These are phyloP conservation scores for Nothocercus nigrocapillus DNA, from an alignment of 2,113 vertebrate genomes.

Conservation along the genomic window DNA sequence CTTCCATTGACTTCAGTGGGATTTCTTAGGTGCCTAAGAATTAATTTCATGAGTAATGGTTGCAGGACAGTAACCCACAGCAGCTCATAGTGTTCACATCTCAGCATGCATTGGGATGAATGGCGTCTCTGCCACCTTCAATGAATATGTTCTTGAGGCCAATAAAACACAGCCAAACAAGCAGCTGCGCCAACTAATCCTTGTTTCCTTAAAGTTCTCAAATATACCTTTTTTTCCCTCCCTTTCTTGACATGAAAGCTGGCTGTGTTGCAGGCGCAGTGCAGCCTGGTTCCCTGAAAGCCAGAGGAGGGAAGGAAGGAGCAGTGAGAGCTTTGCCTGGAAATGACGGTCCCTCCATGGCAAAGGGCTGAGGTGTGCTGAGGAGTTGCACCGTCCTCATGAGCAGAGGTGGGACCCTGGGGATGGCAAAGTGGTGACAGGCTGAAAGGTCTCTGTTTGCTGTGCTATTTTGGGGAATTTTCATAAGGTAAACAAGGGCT, in stretches of 20 bases:
- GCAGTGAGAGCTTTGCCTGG: fast-evolving
- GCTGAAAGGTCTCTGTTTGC: background rate
- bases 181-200: background rate
- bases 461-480: background rate
- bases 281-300: background rate
- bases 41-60: background rate
- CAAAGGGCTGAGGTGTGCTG: background rate
- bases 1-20: background rate
- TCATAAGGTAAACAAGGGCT: constrained; percentile 37
- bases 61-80: background rate
- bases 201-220: background rate
- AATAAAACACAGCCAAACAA: background rate
- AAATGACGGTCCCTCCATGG: background rate
- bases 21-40: background rate
- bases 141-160: background rate
- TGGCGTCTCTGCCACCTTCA: fast-evolving
- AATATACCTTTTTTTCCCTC: background rate
- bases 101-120: background rate
- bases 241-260: background rate
- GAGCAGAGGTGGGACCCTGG: background rate
- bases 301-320: background rate
- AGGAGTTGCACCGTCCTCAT: background rate
- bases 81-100: background rate
- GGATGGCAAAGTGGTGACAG: fast-evolving
- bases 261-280: background rate